Percentiles rank a stretch among this genome's conserved stretches.
Conservation (phyloP, 2,797 vertebrate genomes). For the Lerista edwardsae region DNA sequence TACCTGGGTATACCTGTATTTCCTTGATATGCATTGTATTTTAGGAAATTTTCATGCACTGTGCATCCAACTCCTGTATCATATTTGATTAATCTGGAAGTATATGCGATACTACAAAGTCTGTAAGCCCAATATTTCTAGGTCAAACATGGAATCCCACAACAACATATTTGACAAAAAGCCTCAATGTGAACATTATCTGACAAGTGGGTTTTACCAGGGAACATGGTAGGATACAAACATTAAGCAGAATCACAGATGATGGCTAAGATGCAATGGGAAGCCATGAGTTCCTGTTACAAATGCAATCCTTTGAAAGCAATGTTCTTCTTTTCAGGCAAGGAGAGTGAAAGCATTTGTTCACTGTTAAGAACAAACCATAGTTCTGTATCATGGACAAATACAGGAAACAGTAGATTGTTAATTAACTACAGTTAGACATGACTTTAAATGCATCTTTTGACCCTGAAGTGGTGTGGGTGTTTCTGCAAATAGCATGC, state of each 20-base stretch:
- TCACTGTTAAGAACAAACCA: too few relatives aligned
- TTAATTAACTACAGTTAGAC: too few relatives aligned
- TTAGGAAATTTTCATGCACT: constrained; percentile 46
- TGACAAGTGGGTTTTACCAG: background rate
- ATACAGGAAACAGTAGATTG: too few relatives aligned
- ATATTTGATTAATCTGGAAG: constrained; percentile 29
- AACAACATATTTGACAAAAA: background rate
- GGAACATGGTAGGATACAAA: background rate
- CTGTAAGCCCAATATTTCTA: constrained; percentile 56
- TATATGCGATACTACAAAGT: constrained; percentile 54
- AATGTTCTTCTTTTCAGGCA: too few relatives aligned
- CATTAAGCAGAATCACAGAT: background rate
- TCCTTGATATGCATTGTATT: background rate
- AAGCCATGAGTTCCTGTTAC: too few relatives aligned
- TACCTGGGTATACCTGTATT: too few relatives aligned
- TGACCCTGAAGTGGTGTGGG: too few relatives aligned
- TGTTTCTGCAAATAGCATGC: too few relatives aligned
- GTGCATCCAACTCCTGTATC: constrained; percentile 42
- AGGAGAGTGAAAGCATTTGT: too few relatives aligned
- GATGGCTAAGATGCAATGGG: background rate
- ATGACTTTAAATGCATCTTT: too few relatives aligned
- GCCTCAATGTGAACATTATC: background rate
- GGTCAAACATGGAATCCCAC: background rate
- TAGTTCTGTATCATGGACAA: too few relatives aligned
- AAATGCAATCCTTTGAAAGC: too few relatives aligned